Evolutionary conservation across 2,888 invertebrate species (phyloP).

Genomic region (Lepeophtheirus nordmannii): DNA sequence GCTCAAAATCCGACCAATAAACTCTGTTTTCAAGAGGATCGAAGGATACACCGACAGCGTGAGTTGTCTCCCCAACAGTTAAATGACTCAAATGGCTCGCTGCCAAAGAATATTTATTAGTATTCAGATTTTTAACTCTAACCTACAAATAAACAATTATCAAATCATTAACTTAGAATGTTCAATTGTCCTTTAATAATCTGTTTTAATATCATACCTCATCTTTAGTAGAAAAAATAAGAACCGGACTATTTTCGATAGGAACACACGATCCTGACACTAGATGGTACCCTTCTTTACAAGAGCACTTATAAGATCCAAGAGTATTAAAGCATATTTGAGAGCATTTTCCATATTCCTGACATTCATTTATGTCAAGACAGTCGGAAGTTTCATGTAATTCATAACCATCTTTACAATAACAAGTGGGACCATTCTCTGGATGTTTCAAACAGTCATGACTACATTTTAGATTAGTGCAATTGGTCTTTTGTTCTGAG

Average conservation of each 20-base stretch:
- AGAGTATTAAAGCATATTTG: not conserved
- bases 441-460: conserved; percentile 27
- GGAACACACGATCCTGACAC: not conserved
- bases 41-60: conserved; percentile 27
- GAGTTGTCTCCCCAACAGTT: not conserved
- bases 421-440: not conserved
- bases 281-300: not conserved
- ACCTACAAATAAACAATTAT: conserved; percentile 23
- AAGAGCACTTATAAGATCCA: conserved; percentile 3
- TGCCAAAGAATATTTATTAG: too few relatives aligned
- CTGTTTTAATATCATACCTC: conserved; percentile 26
- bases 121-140: too few relatives aligned
- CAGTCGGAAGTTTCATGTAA: not conserved
- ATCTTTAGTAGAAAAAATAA: conserved; percentile 27
- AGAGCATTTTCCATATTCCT: not conserved
- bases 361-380: conserved; percentile 8
- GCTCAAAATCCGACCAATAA: conserved; percentile 28
- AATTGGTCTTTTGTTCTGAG: not conserved
- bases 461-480: conserved; percentile 25
- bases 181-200: not conserved
- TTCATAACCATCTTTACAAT: not conserved
- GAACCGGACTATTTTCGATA: conserved; percentile 26
- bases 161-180: conserved; percentile 23
- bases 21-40: conserved; percentile 26
- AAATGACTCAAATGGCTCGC: too few relatives aligned